phyloP scores from a whole-genome alignment of 2,797 vertebrate genomes.

The Emydoidea blandingii region DNA sequence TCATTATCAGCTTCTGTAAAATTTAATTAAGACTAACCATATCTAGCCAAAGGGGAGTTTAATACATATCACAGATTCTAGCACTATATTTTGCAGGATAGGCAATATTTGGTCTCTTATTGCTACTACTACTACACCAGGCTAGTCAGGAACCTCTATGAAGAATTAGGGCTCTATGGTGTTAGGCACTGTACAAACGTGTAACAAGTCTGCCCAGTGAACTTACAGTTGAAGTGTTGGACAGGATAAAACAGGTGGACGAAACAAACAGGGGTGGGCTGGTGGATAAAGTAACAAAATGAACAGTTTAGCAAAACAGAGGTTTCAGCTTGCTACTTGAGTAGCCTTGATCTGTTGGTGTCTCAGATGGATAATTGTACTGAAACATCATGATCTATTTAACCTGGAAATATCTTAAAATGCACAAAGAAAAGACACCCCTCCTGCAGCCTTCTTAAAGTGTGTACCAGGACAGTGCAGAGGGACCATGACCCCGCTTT shows the following conservation, averaged over 20 bases:
- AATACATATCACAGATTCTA: neutral
- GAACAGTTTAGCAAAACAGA: neutral
- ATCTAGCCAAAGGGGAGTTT: neutral
- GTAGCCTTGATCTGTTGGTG: neutral
- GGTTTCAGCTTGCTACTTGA: neutral
- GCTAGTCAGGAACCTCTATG: neutral
- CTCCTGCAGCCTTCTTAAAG: neutral
- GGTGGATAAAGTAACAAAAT: neutral
- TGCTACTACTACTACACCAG: neutral
- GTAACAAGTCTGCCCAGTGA: neutral
- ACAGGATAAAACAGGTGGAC: neutral
- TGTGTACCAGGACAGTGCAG: neutral
- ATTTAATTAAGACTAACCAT: neutral
- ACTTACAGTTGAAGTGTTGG: neutral
- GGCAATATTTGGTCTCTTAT: neutral
- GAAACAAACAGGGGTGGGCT: neutral
- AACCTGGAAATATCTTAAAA: neutral
- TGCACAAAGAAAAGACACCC: neutral
- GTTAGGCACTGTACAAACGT: neutral
- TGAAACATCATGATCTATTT: neutral
- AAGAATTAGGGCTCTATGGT: neutral
- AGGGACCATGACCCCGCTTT: neutral
- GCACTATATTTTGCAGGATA: neutral
- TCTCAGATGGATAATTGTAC: neutral
- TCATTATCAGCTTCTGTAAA: neutral